Evolutionary conservation across 1,140 invertebrate genomes (phyloP).

Genomic region (Pseudomyrmex flavicornis): DNA sequence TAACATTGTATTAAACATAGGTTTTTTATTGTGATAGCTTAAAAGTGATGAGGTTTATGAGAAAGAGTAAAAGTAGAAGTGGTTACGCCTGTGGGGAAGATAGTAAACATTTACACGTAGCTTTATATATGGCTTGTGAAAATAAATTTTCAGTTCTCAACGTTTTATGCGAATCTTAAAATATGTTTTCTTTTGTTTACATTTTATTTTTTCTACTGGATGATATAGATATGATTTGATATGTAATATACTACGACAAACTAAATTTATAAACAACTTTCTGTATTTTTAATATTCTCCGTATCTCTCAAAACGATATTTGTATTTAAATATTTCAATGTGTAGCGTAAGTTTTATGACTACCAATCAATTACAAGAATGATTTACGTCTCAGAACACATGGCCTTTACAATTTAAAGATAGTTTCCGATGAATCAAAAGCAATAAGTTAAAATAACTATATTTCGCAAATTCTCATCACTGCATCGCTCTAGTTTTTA

Average conservation of each 20-base stretch:
- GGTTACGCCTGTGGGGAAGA: background rate
- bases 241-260: background rate
- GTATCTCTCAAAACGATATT: background rate
- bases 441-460: slow-evolving; percentile 7
- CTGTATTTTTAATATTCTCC: too few relatives aligned
- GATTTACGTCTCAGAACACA: background rate
- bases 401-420: slow-evolving; percentile 34
- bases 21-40: background rate
- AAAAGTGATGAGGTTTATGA: slow-evolving; percentile 4
- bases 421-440: background rate
- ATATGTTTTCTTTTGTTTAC: background rate
- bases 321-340: background rate
- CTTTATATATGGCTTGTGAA: slow-evolving; percentile 1
- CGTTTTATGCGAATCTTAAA: slow-evolving; percentile 8
- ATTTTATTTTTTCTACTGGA: slow-evolving; percentile 6
- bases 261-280: background rate
- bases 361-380: slow-evolving; percentile 2
- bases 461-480: slow-evolving; percentile 2
- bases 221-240: background rate
- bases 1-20: slow-evolving; percentile 45
- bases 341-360: slow-evolving; percentile 5
- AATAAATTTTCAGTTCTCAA: slow-evolving; percentile 8
- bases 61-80: slow-evolving; percentile 2
- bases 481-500: background rate
- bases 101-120: slow-evolving; percentile 13